These are phyloP conservation scores for Mirounga angustirostris DNA, from an alignment of 2,113 vertebrate species.

Conservation along the genomic window DNA sequence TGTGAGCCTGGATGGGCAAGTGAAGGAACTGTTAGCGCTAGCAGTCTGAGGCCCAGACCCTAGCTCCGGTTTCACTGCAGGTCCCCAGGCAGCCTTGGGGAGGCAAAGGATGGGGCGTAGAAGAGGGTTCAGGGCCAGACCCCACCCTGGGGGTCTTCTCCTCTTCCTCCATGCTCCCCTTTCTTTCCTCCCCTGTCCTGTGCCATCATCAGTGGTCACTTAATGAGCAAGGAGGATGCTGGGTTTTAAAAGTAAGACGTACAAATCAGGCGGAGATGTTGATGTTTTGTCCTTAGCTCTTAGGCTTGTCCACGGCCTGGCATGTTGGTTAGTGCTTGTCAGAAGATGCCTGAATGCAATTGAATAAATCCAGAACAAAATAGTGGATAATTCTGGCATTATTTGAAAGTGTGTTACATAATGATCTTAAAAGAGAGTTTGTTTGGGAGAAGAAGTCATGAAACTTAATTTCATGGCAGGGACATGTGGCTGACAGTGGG, in stretches of 20 bases:
- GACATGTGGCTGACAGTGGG: neutral
- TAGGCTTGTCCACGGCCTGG: neutral
- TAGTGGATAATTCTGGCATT: neutral
- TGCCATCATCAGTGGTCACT: neutral
- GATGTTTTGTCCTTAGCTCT: neutral
- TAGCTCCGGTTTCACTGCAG: neutral
- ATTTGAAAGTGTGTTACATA: neutral
- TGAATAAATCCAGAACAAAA: neutral
- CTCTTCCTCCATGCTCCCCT: neutral
- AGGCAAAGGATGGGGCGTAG: neutral
- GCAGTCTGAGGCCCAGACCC: neutral
- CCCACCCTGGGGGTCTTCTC: neutral
- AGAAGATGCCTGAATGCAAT: neutral
- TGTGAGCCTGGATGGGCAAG: neutral
- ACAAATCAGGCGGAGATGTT: neutral
- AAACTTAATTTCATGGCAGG: neutral
- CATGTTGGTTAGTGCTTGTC: neutral
- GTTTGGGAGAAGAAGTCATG: neutral
- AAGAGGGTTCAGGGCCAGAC: neutral
- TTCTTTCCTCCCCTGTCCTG: neutral
- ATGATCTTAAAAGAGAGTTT: neutral
- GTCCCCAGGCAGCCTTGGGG: neutral
- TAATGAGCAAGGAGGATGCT: neutral
- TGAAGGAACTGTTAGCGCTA: slow-evolving; percentile 64
- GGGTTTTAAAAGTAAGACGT: neutral